phyloP scores from a whole-genome alignment of 2,797 vertebrate genomes.

The Molothrus aeneus region DNA sequence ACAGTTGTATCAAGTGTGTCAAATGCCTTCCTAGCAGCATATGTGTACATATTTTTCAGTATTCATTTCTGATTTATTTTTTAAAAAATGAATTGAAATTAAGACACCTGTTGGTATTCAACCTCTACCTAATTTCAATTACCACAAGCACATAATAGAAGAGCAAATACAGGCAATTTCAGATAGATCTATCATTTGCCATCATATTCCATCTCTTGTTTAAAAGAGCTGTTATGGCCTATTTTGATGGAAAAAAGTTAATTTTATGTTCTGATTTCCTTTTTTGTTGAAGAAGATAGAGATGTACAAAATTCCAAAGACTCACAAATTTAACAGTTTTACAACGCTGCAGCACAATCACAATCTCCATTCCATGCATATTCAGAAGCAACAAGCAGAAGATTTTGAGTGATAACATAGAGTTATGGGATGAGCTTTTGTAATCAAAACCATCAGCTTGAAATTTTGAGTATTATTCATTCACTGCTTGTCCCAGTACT shows the following conservation, averaged over 20 bases:
- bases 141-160: not conserved
- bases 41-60: not conserved
- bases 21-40: not conserved
- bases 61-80: not conserved
- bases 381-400: not conserved
- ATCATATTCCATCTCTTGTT: not conserved
- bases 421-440: not conserved
- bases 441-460: not conserved
- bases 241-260: conserved; percentile 2
- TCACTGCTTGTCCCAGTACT: not conserved
- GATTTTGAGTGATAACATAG: not conserved
- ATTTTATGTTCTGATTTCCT: conserved; percentile 13
- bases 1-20: not conserved
- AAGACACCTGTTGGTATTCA: conserved; percentile 24
- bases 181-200: not conserved
- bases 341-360: not conserved
- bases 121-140: conserved; percentile 26
- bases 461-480: not conserved
- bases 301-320: not conserved
- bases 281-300: conserved; percentile 4
- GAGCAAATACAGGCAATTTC: conserved; percentile 16
- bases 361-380: not conserved
- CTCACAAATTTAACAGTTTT: not conserved
- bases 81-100: not conserved
- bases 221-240: not conserved